phyloP scores from a whole-genome alignment of 2,888 invertebrate genomes.

The Bombyx huttoni region DNA sequence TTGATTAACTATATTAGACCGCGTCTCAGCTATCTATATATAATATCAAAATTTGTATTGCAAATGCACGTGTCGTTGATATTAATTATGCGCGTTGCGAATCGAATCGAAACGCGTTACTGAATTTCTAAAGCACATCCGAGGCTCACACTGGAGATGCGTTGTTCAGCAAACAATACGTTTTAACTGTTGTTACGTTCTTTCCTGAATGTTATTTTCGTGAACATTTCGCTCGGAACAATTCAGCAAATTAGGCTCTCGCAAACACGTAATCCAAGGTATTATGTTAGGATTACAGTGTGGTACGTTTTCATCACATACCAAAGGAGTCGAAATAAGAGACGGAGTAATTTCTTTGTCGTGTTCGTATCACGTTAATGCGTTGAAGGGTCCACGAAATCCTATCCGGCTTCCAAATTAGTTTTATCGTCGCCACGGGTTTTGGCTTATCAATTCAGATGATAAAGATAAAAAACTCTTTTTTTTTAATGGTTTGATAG shows the following conservation, averaged over 20 bases:
- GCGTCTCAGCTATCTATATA: background rate
- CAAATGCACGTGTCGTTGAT: background rate
- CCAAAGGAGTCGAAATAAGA: conserved; percentile 37
- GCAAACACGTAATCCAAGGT: conserved; percentile 15
- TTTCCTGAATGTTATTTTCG: background rate
- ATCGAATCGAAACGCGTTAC: background rate
- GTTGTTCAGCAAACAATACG: background rate
- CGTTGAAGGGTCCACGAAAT: conserved; percentile 33
- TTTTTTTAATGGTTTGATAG: background rate
- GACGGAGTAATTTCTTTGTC: conserved; percentile 40
- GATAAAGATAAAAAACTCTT: background rate
- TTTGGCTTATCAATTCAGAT: conserved; percentile 8
- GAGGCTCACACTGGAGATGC: background rate
- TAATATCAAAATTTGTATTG: background rate
- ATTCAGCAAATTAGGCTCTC: conserved; percentile 19
- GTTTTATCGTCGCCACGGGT: conserved; percentile 16
- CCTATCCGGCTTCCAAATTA: conserved; percentile 40
- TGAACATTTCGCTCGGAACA: conserved; percentile 9
- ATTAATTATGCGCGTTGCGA: background rate
- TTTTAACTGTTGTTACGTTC: background rate
- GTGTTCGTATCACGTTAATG: conserved; percentile 43
- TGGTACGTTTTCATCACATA: conserved; percentile 38
- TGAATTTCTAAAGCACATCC: background rate
- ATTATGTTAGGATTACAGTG: conserved; percentile 25
- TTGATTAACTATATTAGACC: background rate